Conservation (phyloP, 2,888 invertebrate genomes). For the Tetramorium bicarinatum region DNA sequence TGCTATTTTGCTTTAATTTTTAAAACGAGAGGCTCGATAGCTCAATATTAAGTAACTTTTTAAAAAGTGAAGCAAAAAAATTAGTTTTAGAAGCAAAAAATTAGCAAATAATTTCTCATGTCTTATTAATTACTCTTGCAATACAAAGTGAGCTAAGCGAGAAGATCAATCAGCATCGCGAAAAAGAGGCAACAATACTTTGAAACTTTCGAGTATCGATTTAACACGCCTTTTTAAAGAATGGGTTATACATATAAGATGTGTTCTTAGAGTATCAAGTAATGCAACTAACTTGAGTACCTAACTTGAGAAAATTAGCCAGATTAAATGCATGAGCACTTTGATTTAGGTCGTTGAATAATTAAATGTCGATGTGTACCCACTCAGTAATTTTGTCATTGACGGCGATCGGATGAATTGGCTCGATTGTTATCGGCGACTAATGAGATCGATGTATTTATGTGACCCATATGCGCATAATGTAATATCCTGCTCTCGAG, state of each 20-base stretch:
- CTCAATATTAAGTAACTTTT: no score
- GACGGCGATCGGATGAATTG: constrained; percentile 74
- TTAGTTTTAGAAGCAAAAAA: no score
- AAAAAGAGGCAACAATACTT: no score
- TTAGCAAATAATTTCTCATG: no score
- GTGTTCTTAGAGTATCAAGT: not conserved
- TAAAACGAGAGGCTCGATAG: no score
- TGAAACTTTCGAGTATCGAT: no score
- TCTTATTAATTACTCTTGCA: no score
- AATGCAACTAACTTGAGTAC: constrained; percentile 20
- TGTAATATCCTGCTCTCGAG: constrained; percentile 79
- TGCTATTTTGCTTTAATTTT: no score
- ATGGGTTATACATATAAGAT: not conserved
- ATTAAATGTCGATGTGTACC: constrained; percentile 61
- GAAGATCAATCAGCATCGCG: no score
- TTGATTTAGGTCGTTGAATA: constrained; percentile 55
- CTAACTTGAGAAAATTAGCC: constrained; percentile 36
- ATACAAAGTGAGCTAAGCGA: no score
- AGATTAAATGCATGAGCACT: constrained; percentile 43
- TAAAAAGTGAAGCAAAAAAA: no score
- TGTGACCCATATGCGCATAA: constrained; percentile 84
- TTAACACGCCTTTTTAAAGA: no score
- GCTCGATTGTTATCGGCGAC: constrained; percentile 77
- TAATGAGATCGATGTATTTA: constrained; percentile 84
- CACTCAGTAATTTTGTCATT: constrained; percentile 62